Conservation (phyloP, 1,140 invertebrate species). For the Drosophila bifasciata region DNA sequence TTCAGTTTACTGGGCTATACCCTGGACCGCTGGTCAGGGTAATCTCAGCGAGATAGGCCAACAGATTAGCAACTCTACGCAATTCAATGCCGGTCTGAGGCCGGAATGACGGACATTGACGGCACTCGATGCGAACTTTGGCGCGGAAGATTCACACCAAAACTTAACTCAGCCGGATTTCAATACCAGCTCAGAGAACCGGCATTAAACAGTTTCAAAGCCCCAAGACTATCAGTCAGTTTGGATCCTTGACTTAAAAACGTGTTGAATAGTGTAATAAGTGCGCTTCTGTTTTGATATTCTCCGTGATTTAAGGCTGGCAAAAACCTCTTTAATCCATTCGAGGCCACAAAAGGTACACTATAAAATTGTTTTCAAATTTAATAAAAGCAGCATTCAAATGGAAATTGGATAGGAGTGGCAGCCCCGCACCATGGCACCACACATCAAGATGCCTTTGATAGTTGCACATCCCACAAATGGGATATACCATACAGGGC, state of each 20-base stretch:
- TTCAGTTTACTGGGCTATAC: slow-evolving; percentile 67
- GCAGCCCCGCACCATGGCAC: too few species aligned
- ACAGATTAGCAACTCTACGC: not conserved
- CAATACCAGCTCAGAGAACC: slow-evolving; percentile 8
- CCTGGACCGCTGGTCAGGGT: slow-evolving; percentile 51
- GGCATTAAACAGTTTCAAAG: too few species aligned
- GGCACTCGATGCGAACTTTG: slow-evolving; percentile 52
- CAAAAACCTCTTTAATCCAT: too few species aligned
- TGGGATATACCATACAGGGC: not conserved
- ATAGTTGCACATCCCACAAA: too few species aligned
- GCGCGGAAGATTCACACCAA: not conserved
- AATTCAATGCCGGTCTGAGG: slow-evolving; percentile 15
- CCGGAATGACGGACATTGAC: slow-evolving; percentile 60
- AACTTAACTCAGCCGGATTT: slow-evolving; percentile 14
- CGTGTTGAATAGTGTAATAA: slow-evolving; percentile 24
- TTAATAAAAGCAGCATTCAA: slow-evolving; percentile 1
- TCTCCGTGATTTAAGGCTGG: not conserved
- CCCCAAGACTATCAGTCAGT: too few species aligned
- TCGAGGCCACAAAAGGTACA: too few species aligned
- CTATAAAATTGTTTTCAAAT: too few species aligned
- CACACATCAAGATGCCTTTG: too few species aligned
- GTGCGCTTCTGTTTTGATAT: slow-evolving; percentile 25
- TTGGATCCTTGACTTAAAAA: too few species aligned
- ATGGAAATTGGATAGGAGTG: slow-evolving; percentile 2
- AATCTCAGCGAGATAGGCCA: slow-evolving; percentile 15